Base-by-base conservation (phyloP, 2,113 vertebrate species). In the Todiramphus saurophagus region DNA sequence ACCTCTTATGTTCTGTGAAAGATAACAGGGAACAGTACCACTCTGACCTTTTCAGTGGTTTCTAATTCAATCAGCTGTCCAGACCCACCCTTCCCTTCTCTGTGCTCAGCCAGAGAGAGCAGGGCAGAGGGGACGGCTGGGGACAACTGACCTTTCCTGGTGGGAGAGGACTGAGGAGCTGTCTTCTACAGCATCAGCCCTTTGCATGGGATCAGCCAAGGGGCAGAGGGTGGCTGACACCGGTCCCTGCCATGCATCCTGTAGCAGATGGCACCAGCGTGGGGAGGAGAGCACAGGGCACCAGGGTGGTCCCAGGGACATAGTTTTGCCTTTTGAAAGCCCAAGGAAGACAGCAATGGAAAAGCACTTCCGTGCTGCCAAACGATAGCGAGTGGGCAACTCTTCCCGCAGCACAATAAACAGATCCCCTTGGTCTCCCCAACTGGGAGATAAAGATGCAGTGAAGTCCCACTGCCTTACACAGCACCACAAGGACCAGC, bases 51-150 rank as follows among this genome's bases (percentile, higher is more conserved):
- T 91, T 69, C 43, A 11, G 37, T 4, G 82, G 3, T 50, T 83
- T 51, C 50, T 30, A 48, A 89, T 39, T 23, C 23, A 1, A 83
- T 69, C 48, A 28, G 67, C 58, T 93, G 33, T 3, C 70, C 82
- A 30, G 28, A 70, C 4, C 53, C 35, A 4, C 63, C 16, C 50
- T 30, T 46, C 73, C 91, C 50, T 53, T 30, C 69, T 27, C 25
- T 0, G 0, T 5, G 12, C 55, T 46, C 30, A n/a, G 5, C 68
- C 2, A 0, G 25, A 39, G 24, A 51, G 19, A 33, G 23, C 16
- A 5, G 28, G 17, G 35, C 5, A 1, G 48, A 74, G 35, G 60
- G 44, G 18, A 27, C 1, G 15, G 73, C 19, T 3, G 2, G 33
- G 2, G 3, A 43, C 30, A 11, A 4, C 0, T 0, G 37, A 64